phyloP scores from a whole-genome alignment of 2,797 vertebrate species.

The Squalus acanthias region DNA sequence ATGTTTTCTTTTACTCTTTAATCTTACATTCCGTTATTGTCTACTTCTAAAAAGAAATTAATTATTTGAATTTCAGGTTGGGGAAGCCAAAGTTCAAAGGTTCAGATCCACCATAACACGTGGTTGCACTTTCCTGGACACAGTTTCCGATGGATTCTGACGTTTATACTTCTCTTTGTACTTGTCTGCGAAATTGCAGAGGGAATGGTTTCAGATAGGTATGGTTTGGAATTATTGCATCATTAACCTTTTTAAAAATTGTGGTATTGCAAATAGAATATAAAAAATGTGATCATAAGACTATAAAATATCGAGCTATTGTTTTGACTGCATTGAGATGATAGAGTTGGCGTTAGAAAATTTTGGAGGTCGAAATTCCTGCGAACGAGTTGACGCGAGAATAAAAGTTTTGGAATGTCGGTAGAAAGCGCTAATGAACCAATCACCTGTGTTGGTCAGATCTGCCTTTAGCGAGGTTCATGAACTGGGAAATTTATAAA shows the following conservation, averaged over 20 bases:
- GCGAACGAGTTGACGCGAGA: neutral
- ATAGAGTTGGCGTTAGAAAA: neutral
- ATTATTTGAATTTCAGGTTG: constrained; percentile 66
- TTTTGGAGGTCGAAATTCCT: neutral
- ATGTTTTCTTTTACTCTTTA: neutral
- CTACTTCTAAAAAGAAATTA: neutral
- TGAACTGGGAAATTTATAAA: neutral
- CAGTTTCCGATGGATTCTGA: constrained; percentile 93
- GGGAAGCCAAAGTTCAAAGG: constrained; percentile 97
- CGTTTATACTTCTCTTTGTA: constrained; percentile 86
- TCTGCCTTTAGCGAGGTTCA: neutral
- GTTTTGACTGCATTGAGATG: neutral
- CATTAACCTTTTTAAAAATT: neutral
- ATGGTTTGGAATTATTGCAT: constrained; percentile 35
- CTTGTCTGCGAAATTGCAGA: constrained; percentile 96
- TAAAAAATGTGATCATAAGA: neutral
- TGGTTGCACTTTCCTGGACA: constrained; percentile 98
- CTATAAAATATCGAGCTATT: neutral
- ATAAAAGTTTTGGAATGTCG: neutral
- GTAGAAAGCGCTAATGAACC: neutral
- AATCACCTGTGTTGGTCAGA: neutral
- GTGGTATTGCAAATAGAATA: neutral
- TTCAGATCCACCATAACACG: constrained; percentile 97
- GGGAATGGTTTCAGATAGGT: constrained; percentile 87
- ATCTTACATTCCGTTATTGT: neutral